Evolutionary conservation across 2,113 vertebrate genomes (phyloP).

Genomic region (Rhinopithecus roxellana): DNA sequence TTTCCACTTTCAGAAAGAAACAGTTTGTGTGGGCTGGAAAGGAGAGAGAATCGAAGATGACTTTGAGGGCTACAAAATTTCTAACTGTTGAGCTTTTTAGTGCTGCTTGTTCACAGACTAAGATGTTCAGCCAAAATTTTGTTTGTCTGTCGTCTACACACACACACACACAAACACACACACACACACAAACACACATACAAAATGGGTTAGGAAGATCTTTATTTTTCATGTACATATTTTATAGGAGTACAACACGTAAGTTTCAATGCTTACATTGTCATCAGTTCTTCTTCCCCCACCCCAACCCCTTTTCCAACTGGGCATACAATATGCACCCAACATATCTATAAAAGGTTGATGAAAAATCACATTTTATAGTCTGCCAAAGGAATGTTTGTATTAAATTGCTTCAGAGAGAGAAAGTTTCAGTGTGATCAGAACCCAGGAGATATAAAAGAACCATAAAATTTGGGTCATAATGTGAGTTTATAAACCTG

Average conservation of each 20-base stretch:
- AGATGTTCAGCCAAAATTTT: constrained; percentile 75
- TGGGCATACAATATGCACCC: constrained; percentile 75
- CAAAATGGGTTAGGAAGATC: constrained; percentile 73
- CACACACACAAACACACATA: constrained; percentile 47
- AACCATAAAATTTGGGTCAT: constrained; percentile 80
- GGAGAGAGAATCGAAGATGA: constrained; percentile 29
- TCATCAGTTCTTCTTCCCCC: constrained; percentile 66
- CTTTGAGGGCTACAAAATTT: constrained; percentile 70
- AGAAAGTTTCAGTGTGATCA: constrained; percentile 83
- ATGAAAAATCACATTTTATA: constrained; percentile 82
- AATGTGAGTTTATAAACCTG: constrained; percentile 81
- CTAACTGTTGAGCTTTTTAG: constrained; percentile 64
- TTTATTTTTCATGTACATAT: constrained; percentile 79
- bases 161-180: constrained; percentile 28
- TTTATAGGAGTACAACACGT: constrained; percentile 78
- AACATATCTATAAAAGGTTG: constrained; percentile 82
- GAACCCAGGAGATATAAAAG: constrained; percentile 81
- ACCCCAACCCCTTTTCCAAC: constrained; percentile 47
- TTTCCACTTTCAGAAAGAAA: constrained; percentile 68
- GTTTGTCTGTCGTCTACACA: constrained; percentile 71
- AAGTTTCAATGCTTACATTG: constrained; percentile 78
- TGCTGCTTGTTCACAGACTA: constrained; percentile 66
- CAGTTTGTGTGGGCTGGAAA: constrained; percentile 32
- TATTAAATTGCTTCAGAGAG: constrained; percentile 80
- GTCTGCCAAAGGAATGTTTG: constrained; percentile 80